These are phyloP conservation scores for Mesaphorura yosii DNA, from an alignment of 1,140 invertebrate genomes.

Conservation along the genomic window DNA sequence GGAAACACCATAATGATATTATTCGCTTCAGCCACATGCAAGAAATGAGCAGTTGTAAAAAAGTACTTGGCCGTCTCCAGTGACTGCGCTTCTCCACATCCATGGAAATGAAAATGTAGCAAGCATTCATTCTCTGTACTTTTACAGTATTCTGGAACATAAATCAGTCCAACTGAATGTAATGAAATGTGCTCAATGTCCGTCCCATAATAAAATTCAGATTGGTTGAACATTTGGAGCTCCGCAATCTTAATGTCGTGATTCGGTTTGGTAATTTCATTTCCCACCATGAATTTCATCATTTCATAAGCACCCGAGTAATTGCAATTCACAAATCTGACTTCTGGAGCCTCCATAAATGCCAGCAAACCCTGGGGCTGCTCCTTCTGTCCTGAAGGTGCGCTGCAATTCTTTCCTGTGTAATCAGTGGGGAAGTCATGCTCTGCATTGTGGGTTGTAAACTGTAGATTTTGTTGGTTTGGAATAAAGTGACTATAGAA, in stretches of 20 bases:
- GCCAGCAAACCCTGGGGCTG: no score
- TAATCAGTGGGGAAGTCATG: no score
- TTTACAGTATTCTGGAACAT: slow-evolving; percentile 16
- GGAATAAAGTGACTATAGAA: no score
- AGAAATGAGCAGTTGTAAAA: slow-evolving; percentile 10
- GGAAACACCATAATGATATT: slow-evolving; percentile 25
- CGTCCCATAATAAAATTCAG: slow-evolving; percentile 10
- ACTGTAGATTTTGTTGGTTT: no score
- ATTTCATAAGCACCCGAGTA: not conserved
- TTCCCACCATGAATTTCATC: not conserved
- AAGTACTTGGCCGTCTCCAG: not conserved
- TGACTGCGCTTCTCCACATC: slow-evolving; percentile 14
- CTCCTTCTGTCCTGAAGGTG: no score
- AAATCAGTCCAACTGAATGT: slow-evolving; percentile 17
- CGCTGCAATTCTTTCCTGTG: no score
- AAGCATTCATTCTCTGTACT: slow-evolving; percentile 6
- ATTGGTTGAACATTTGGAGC: slow-evolving; percentile 18
- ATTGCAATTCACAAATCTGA: no score
- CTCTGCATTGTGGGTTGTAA: no score
- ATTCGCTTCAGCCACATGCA: slow-evolving; percentile 23
- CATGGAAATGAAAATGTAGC: slow-evolving; percentile 25
- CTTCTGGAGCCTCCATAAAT: no score
- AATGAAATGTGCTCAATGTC: slow-evolving; percentile 7
- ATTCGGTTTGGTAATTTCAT: no score
- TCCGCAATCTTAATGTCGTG: no score